Evolutionary conservation across 2,888 invertebrate genomes (phyloP), one percentile per base, ranked within the genome.

Genomic region (Cryptus armator): DNA sequence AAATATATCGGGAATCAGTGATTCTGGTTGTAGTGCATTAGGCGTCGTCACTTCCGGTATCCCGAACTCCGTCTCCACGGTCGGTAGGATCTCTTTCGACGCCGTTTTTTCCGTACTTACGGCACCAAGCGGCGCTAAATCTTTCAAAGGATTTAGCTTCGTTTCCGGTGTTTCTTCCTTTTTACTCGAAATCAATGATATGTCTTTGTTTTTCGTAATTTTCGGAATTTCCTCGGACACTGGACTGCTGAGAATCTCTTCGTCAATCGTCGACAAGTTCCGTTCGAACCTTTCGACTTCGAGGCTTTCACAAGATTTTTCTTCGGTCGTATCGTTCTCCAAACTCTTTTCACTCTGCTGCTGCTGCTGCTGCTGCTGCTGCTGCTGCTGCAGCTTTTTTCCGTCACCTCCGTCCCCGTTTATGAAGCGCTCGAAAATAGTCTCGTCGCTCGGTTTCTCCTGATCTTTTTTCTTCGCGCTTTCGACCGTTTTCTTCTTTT

Each of bases 401-500:
- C 74, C 72, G 72, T 87, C 81, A 81, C 79, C 59, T 59, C 10
- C 71, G 16, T 68, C 68, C 68, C 37, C 67, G 81, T 72, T 84
- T 78, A 70, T 78, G 62, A 78, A 77, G 37, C 37, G 82, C 75
- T 87, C 85, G 51, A 86, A 86, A 86, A 86, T 87, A 87, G 83
- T 86, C 78, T 87, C 81, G 81, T 86, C 85, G 43, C 66, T 71
- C 88, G 71, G 88, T 87, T 75, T 90, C 90, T 79, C 83, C 84
- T 77, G 83, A 59, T 81, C 87, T 77, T 86, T 89, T 91, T 88
- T 81, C 87, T 83, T 88, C 72, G 75, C 83, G 81, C 70, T 86
- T 77, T 84, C 84, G 81, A 92, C 93, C 80, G 91, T 91, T 89
- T 86, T 86, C 78, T 87, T 87, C 62, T 83, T 91, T 89, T 85